Conservation (phyloP, 2,113 vertebrate species). For the Atlantisia rogersi region DNA sequence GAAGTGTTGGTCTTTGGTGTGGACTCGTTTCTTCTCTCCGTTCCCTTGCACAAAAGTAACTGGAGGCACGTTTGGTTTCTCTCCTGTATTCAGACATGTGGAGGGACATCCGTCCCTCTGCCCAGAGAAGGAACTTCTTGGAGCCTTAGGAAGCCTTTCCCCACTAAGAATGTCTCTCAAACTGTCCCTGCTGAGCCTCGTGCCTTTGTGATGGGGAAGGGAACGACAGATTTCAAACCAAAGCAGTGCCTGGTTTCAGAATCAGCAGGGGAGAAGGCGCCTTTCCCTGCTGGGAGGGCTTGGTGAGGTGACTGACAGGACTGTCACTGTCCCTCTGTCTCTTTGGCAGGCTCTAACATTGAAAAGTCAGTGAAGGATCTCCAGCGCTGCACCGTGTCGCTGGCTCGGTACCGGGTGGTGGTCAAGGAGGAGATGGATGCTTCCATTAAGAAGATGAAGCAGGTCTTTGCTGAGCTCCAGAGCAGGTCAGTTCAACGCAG, state of each 20-base stretch:
- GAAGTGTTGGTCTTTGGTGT: background rate
- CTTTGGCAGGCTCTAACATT: slow-evolving; percentile 86
- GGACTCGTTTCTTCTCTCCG: fast-evolving
- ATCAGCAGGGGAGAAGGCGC: background rate
- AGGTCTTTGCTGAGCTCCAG: slow-evolving; percentile 92
- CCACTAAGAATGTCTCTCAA: background rate
- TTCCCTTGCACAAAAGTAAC: background rate
- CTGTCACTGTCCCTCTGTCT: background rate
- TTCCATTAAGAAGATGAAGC: slow-evolving; percentile 96
- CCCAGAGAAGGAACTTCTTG: background rate
- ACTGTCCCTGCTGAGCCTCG: background rate
- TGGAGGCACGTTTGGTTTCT: background rate
- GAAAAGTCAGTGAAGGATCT: slow-evolving; percentile 97
- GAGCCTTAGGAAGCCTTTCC: background rate
- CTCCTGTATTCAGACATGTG: background rate
- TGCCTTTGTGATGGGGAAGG: background rate
- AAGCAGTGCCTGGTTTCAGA: background rate
- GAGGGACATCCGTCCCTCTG: background rate
- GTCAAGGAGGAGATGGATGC: slow-evolving; percentile 95
- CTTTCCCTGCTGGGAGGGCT: background rate
- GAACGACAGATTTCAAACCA: background rate
- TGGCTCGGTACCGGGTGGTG: slow-evolving; percentile 92
- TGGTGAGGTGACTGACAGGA: background rate
- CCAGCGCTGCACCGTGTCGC: slow-evolving; percentile 91
- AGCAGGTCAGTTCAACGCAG: slow-evolving; percentile 80